Conservation (phyloP, 2,797 vertebrate genomes). For the Lagocephalus sceleratus region DNA sequence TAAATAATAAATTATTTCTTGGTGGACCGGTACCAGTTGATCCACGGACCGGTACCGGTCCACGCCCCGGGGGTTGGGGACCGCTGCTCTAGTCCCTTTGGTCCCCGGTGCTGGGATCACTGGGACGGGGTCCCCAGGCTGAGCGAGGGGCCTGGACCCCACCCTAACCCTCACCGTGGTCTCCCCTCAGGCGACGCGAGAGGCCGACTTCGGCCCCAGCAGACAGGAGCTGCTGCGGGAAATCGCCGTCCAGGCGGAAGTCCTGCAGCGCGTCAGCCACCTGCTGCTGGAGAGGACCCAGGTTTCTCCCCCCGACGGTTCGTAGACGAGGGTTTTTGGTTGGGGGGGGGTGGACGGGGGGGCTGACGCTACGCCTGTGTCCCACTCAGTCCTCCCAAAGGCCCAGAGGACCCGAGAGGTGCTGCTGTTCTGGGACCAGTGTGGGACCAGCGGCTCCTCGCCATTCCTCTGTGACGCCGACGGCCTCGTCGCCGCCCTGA, state of each 20-base stretch:
- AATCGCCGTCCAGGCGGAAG: conserved; percentile 61
- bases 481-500: conserved; percentile 76
- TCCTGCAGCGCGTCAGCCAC: conserved; percentile 64
- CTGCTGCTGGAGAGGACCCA: conserved; percentile 65
- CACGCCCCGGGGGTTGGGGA: no score
- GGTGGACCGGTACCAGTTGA: no score
- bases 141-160: no score
- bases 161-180: background rate
- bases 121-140: no score
- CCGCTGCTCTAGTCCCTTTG: no score
- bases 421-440: conserved; percentile 85
- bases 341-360: no score
- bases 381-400: conserved; percentile 81
- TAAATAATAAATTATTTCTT: no score
- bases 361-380: background rate
- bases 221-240: conserved; percentile 69
- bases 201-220: conserved; percentile 48
- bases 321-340: conserved; percentile 27
- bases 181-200: conserved; percentile 57
- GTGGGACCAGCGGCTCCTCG: conserved; percentile 55
- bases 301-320: conserved; percentile 59
- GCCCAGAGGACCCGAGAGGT: conserved; percentile 75
- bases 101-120: no score
- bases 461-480: conserved; percentile 77
- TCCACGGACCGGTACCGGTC: no score